Base-by-base conservation (phyloP, 2,888 invertebrate genomes). In the Zootermopsis nevadensis region DNA sequence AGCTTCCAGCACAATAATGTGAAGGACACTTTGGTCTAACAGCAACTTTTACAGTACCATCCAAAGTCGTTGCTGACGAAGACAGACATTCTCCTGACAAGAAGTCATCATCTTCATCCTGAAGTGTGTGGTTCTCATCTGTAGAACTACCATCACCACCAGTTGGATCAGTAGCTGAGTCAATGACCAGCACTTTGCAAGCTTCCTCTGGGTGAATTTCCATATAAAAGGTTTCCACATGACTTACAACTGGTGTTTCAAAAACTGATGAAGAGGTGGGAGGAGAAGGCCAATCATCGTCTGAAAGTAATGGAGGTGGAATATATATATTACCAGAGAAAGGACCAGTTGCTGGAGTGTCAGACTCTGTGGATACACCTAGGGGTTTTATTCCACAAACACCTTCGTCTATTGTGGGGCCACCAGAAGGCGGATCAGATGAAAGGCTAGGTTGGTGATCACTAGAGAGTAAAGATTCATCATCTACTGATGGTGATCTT, bases 361-460 rank as follows among this genome's bases (percentile, higher is more conserved):
- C 48, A 24, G 60, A 60, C 55, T 38, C 38, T 74, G 86, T 87
- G 30, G 88, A 30, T 30, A 27, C 42, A 27, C 87, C 83, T 88
- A 89, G 0, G 89, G 60, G 94, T 91, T 87, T 93, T 93, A 19
- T 94, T 12, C 76, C 42, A 42, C 27, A 27, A 76, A 48, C 7
- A n/a, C 30, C 35, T 33, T 79, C 79, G 12, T 79, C 79, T 27
- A n/a, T 35, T 66, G 35, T 30, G 2, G 79, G 79, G 22, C 79
- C 94, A 86, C 94, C 93, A 87, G 94, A 94, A 0, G 95, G 94
- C 0, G 96, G 95, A 89, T 96, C 96, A 0, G 96, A 96, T 86
- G 96, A 96, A 38, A 96, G 90, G 88, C 96, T 96, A 24, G 95
- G 95, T 89, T 96, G 96, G 87, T 95, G 96, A 89, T 96, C 96